Base-by-base conservation (phyloP, 2,113 vertebrate genomes). In the Pollachius pollachius region DNA sequence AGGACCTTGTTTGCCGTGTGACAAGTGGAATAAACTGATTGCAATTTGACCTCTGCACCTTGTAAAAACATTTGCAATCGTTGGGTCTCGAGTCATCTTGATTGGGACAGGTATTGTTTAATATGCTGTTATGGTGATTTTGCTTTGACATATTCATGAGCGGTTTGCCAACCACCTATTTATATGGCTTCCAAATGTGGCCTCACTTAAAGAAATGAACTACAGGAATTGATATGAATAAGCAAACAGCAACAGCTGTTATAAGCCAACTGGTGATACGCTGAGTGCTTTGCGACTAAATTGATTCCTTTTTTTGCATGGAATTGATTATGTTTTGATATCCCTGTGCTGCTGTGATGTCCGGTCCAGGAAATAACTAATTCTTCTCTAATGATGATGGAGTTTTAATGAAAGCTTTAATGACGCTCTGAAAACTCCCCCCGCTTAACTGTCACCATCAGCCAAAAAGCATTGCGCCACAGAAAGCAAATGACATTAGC, bases 351-450 rank as follows among this genome's bases (percentile, higher is more conserved):
- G 65, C 81, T 79, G 74, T 74, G 75, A 70, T 73, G 72, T 52
- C 69, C 70, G 75, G 81, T 79, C 82, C 76, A 72, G 83, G 85
- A 82, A 87, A 83, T 64, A 76, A 84, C 76, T 83, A 85, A 90
- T 88, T 79, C 74, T 78, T 65, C 60, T 84, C 78, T 90, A 90
- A 92, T 86, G 90, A 89, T 91, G 81, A 91, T 92, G 85, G 73
- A 58, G 67, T 86, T 90, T 90, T 91, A 91, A 92, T 88, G 89
- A 87, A 77, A 81, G 80, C 78, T 48, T 84, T 91, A 90, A 90
- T 90, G 87, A 80, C 84, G 76, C 76, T 75, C 79, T 74, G 65
- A 75, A 82, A 48, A 48, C 41, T 48, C 74, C 79, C 72, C 80
- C 79, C 72, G 64, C 75, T 78, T 48, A 79, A 85, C 84, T 76